Evolutionary conservation across 1,140 invertebrate genomes (phyloP).

Genomic region (Plectus sambesii): DNA sequence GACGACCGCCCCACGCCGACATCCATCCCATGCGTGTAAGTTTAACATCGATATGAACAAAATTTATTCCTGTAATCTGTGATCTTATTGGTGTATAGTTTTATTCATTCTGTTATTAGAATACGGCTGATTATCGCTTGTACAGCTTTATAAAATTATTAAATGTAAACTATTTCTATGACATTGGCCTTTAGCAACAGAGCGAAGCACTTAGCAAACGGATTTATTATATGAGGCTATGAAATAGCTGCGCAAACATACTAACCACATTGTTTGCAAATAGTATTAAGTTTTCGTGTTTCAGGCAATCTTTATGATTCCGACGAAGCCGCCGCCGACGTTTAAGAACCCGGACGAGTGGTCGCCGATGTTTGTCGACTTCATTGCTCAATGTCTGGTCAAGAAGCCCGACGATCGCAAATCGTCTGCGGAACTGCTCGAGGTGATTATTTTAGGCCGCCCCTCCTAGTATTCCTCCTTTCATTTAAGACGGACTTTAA

Average conservation of each 20-base stretch:
- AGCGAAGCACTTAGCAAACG: too few relatives aligned
- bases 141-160: too few relatives aligned
- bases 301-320: conserved; percentile 93
- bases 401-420: conserved; percentile 87
- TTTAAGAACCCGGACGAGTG: conserved; percentile 91
- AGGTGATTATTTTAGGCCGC: conserved; percentile 46
- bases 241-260: too few relatives aligned
- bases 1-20: conserved; percentile 96
- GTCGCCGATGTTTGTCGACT: conserved; percentile 91
- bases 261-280: too few relatives aligned
- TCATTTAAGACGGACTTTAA: too few relatives aligned
- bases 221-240: too few relatives aligned
- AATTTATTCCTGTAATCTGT: conserved; percentile 5
- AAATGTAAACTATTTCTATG: too few relatives aligned
- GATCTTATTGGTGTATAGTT: too few relatives aligned
- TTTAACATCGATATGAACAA: background rate
- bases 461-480: too few relatives aligned
- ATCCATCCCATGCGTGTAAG: conserved; percentile 85
- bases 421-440: conserved; percentile 71
- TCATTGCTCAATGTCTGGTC: conserved; percentile 76
- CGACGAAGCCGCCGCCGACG: conserved; percentile 92
- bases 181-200: too few relatives aligned
- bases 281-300: conserved; percentile 11
- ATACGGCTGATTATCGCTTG: too few relatives aligned
- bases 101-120: too few relatives aligned